Evolutionary conservation across 2,888 invertebrate species (phyloP), one percentile per base, ranked within the genome.

Genomic region (Epistrophe eligans): DNA sequence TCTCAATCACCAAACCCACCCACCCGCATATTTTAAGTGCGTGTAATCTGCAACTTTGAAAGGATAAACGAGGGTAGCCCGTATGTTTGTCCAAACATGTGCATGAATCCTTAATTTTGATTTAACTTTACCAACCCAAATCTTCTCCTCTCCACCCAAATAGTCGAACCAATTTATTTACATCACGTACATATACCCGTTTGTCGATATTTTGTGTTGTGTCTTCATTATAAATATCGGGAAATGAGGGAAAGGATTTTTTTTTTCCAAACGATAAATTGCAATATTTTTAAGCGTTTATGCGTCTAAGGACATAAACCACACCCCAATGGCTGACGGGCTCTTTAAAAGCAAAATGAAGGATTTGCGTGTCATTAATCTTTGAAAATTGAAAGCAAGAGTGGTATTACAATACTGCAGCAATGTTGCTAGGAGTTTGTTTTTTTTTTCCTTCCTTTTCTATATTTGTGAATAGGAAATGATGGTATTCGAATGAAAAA

Each of bases 291-390:
- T 48, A 76, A 80, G 79, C 79, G 80, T 76, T 66, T 76, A 76
- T 77, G 84, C 76, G 80, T 40, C 40, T 38, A 64, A 76, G 60
- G 66, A 72, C 28, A 66, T 24, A 15, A 58, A 57, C 50, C 50
- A 67, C 40, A 77, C 67, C 50, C 50, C 67, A 24, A n/a, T 38
- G 17, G 11, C 32, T 43, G 79, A 57, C 6, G 24, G 48, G 35
- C 11, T 66, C 64, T 64, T 28, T 28, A 28, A 32, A 48, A n/a
- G 17, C 45, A 45, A 62, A 64, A 58, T 76, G 80, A 84, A 73
- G 73, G 84, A 84, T 81, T 84, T 80, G 84, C 72, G 84, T 77
- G 72, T 60, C 84, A 84, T 84, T 84, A 81, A 84, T 81, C 77
- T 66, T 66, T 77, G 48, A 55, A 60, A 84, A 66, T 62, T 55